phyloP scores from a whole-genome alignment of 2,113 vertebrate species.

The Halichoeres trimaculatus region DNA sequence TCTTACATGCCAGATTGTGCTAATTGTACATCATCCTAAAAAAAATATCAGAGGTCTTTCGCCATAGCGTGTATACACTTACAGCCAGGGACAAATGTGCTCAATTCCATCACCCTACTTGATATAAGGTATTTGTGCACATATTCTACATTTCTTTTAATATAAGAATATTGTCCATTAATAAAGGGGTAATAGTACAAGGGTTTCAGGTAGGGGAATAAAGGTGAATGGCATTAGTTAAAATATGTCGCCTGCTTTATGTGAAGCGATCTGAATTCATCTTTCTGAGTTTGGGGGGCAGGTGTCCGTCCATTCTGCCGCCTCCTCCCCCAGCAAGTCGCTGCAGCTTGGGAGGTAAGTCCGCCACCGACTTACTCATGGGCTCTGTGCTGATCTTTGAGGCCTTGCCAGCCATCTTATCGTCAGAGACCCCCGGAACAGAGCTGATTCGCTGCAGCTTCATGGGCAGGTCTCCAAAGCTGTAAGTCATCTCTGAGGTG shows the following conservation, averaged over 20 bases:
- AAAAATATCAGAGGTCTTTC: constrained; percentile 76
- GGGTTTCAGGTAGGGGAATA: constrained; percentile 55
- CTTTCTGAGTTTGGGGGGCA: constrained; percentile 97
- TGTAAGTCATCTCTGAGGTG: constrained; percentile 98
- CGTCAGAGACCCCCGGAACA: constrained; percentile 95
- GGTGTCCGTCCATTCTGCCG: constrained; percentile 92
- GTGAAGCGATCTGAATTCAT: constrained; percentile 99
- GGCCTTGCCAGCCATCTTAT: constrained; percentile 90
- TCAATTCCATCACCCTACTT: constrained; percentile 74
- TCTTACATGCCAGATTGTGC: constrained; percentile 88
- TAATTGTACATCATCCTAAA: constrained; percentile 83
- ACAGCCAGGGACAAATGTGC: constrained; percentile 77
- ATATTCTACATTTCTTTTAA: constrained; percentile 73
- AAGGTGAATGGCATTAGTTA: constrained; percentile 62
- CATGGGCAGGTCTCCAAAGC: constrained; percentile 96
- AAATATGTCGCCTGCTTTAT: constrained; percentile 78
- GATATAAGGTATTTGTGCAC: constrained; percentile 78
- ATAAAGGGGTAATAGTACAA: constrained; percentile 77
- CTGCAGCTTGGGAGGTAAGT: constrained; percentile 98
- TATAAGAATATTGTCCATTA: constrained; percentile 81
- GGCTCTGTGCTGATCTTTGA: constrained; percentile 91
- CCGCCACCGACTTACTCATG: constrained; percentile 97
- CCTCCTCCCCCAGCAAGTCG: constrained; percentile 89
- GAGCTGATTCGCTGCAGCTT: constrained; percentile 99
- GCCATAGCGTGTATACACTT: constrained; percentile 78